Base-by-base conservation (phyloP, 2,888 invertebrate species). In the Argynnis bischoffii region DNA sequence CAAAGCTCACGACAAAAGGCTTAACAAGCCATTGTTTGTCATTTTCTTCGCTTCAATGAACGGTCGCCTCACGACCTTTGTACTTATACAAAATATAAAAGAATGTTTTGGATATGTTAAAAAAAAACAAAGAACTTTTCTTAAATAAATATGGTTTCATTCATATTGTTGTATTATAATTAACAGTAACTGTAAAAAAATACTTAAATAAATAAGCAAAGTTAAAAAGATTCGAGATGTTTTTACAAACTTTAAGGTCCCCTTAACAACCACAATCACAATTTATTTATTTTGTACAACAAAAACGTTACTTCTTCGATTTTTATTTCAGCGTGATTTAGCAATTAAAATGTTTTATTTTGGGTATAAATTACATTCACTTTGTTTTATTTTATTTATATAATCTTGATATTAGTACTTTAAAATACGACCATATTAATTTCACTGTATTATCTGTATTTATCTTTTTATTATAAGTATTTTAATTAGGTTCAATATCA, bases 11-110 rank as follows among this genome's bases (percentile, higher is more conserved):
- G 87, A 87, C 87, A 88, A 88, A 86, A 81, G 83, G 78, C 83
- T 26, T 89, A 89, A 90, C 90, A 89, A 88, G 84, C 84, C 77
- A 90, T 91, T 92, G 91, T 90, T 81, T 86, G 83, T 81, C 81
- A 82, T 81, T 80, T 74, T 69, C 72, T 71, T 67, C 74, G 73
- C 75, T 68, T 74, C 70, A 72, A 74, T 74, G 74, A 74, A 73
- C 61, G 63, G 64, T 64, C 57, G 48, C 61, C 65, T 65, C 65
- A 67, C 72, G 70, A 70, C 66, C 68, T 75, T 73, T 71, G 65
- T 72, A 64, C 68, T 72, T 67, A 64, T 65, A 67, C 69, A 63
- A 65, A 67, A 64, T 64, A 60, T 63, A 59, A 69, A 64, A 63
- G 63, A 67, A 35, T 55, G 53, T 53, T 69, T 66, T 41, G 48